Percentiles rank a stretch among this genome's conserved stretches.
These are phyloP conservation scores for Brachypalpus laphriformis DNA, from an alignment of 2,888 invertebrate species.

Conservation along the genomic window DNA sequence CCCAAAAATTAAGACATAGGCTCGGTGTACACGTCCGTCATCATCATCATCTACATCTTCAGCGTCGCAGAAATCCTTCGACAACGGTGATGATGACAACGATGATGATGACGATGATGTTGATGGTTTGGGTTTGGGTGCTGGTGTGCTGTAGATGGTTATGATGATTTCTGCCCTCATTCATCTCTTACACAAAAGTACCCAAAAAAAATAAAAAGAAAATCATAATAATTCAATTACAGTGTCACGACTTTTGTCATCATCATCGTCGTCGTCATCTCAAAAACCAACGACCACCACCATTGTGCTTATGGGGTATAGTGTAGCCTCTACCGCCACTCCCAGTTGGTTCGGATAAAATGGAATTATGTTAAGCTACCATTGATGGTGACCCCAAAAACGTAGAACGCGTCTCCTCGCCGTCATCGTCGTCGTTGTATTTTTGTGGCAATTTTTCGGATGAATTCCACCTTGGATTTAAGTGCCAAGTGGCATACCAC, in stretches of 20 bases:
- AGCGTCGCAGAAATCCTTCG: slow-evolving; percentile 38
- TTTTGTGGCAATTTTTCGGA: slow-evolving; percentile 34
- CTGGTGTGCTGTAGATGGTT: slow-evolving; percentile 31
- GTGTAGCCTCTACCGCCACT: slow-evolving; percentile 40
- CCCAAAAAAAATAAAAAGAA: slow-evolving; percentile 54
- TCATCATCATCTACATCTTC: slow-evolving; percentile 26
- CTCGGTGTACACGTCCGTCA: slow-evolving; percentile 53
- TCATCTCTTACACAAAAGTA: slow-evolving; percentile 57
- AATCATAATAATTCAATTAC: slow-evolving; percentile 74
- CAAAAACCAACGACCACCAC: slow-evolving; percentile 46
- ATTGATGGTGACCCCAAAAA: slow-evolving; percentile 72
- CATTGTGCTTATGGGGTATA: slow-evolving; percentile 7
- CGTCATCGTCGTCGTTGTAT: slow-evolving; percentile 13
- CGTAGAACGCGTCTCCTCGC: slow-evolving; percentile 46
- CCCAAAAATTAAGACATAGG: slow-evolving; percentile 48
- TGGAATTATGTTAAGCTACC: slow-evolving; percentile 73
- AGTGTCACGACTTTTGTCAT: slow-evolving; percentile 74
- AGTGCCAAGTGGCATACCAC: slow-evolving; percentile 39
- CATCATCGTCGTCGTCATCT: slow-evolving; percentile 47
- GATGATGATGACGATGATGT: background rate
- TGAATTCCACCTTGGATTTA: slow-evolving; percentile 64
- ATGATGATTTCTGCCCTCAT: slow-evolving; percentile 71
- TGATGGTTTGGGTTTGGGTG: slow-evolving; percentile 48
- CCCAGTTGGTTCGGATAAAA: slow-evolving; percentile 69
- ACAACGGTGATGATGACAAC: slow-evolving; percentile 2